phyloP scores from a whole-genome alignment of 2,888 invertebrate species.

The Elmis aenea region DNA sequence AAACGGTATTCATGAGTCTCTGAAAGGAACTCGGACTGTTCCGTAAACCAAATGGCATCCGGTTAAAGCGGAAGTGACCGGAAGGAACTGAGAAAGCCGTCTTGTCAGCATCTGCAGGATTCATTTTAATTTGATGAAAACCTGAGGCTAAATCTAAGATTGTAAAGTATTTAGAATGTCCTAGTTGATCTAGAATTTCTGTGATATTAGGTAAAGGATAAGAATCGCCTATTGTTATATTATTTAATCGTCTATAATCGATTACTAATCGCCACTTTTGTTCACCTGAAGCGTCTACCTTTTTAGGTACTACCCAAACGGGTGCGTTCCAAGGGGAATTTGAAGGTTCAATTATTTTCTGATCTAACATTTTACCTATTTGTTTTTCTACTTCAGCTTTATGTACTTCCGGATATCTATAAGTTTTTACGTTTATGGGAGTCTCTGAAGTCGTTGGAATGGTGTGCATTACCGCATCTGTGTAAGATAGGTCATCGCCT shows the following conservation, averaged over 20 bases:
- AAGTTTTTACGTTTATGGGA: conserved; percentile 34
- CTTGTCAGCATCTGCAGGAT: conserved; percentile 30
- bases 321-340: conserved; percentile 25
- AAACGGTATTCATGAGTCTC: conserved; percentile 37
- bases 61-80: conserved; percentile 36
- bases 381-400: conserved; percentile 34
- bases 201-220: conserved; percentile 38
- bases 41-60: conserved; percentile 41
- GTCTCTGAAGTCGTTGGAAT: conserved; percentile 31
- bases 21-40: conserved; percentile 43
- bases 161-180: conserved; percentile 37
- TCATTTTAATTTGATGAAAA: conserved; percentile 39
- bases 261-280: conserved; percentile 36
- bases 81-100: conserved; percentile 28
- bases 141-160: conserved; percentile 40
- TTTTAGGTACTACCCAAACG: conserved; percentile 36
- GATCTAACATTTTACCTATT: conserved; percentile 28
- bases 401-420: conserved; percentile 37
- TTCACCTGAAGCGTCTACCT: conserved; percentile 29
- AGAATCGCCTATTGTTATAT: conserved; percentile 35
- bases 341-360: conserved; percentile 30
- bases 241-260: conserved; percentile 40
- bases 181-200: conserved; percentile 38
- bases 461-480: conserved; percentile 30
- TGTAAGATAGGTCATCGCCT: conserved; percentile 22